Conservation (phyloP, 2,113 vertebrate genomes). For the Gracilinanus agilis region DNA sequence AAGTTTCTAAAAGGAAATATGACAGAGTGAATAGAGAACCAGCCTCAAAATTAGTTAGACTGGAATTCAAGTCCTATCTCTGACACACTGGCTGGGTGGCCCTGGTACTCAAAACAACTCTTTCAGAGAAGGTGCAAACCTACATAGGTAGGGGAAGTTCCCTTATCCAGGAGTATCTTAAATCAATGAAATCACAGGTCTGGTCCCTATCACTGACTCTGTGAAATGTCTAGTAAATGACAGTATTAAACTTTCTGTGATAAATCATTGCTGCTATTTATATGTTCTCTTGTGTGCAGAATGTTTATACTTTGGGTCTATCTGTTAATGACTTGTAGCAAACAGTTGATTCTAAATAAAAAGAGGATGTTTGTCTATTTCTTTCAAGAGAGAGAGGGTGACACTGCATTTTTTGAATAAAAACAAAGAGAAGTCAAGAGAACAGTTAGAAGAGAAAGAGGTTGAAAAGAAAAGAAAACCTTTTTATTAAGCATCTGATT, state of each 20-base stretch:
- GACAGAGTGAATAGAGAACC: neutral
- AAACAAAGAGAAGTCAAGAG: neutral
- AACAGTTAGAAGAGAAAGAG: neutral
- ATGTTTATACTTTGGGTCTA: neutral
- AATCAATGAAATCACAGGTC: neutral
- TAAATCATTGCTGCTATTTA: neutral
- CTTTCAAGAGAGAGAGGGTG: constrained; percentile 4
- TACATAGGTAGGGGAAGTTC: neutral
- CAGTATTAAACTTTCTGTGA: neutral
- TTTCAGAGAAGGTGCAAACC: neutral
- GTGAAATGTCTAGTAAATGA: neutral
- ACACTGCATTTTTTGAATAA: constrained; percentile 36
- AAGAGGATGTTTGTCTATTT: neutral
- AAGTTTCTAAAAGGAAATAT: neutral
- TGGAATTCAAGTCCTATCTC: neutral
- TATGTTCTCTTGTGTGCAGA: neutral
- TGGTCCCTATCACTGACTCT: neutral
- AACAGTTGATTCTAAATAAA: neutral
- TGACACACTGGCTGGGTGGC: neutral
- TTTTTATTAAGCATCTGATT: constrained; percentile 17
- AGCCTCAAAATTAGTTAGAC: neutral
- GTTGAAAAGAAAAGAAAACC: neutral
- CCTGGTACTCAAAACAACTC: neutral
- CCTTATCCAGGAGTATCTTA: neutral
- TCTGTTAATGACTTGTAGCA: neutral